phyloP scores from a whole-genome alignment of 1,140 invertebrate genomes.

The Eupeodes corollae region DNA sequence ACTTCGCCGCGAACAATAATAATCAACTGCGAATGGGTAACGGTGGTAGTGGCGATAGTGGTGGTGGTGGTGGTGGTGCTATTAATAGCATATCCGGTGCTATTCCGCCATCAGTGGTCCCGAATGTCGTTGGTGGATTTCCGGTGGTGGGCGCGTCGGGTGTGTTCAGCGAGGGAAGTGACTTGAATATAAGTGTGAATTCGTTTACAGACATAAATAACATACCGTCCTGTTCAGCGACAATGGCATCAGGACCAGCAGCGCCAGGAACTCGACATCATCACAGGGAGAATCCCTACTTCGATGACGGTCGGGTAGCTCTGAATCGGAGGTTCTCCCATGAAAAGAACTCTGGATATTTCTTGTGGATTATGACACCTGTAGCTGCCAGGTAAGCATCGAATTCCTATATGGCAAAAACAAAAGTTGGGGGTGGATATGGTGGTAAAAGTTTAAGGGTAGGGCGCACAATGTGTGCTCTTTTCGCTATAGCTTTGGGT shows the following conservation, averaged over 20 bases:
- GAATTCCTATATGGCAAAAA: neutral
- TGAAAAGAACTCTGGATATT: slow-evolving; percentile 15
- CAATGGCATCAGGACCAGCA: neutral
- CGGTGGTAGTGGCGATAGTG: neutral
- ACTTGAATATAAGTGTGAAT: too few species aligned
- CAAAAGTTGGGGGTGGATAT: neutral
- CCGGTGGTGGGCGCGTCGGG: too few species aligned
- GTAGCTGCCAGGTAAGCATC: slow-evolving; percentile 33
- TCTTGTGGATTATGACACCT: slow-evolving; percentile 34
- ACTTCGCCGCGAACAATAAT: too few species aligned
- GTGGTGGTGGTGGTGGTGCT: slow-evolving; percentile 12
- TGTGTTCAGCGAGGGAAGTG: too few species aligned
- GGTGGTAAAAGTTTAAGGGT: too few species aligned
- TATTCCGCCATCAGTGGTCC: slow-evolving; percentile 16
- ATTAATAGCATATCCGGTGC: slow-evolving; percentile 33
- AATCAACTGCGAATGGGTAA: too few species aligned
- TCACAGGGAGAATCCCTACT: neutral
- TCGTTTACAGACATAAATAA: too few species aligned
- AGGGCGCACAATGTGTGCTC: too few species aligned
- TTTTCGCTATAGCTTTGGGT: too few species aligned
- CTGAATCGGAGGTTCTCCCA: neutral
- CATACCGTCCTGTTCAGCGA: slow-evolving; percentile 12
- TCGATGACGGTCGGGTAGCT: neutral
- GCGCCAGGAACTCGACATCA: slow-evolving; percentile 1
- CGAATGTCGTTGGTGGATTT: too few species aligned